A percentile compares a stretch with the other conserved stretches of the same genome.
These are phyloP conservation scores for Drosophila santomea DNA, from an alignment of 1,140 invertebrate genomes.

Conservation along the genomic window DNA sequence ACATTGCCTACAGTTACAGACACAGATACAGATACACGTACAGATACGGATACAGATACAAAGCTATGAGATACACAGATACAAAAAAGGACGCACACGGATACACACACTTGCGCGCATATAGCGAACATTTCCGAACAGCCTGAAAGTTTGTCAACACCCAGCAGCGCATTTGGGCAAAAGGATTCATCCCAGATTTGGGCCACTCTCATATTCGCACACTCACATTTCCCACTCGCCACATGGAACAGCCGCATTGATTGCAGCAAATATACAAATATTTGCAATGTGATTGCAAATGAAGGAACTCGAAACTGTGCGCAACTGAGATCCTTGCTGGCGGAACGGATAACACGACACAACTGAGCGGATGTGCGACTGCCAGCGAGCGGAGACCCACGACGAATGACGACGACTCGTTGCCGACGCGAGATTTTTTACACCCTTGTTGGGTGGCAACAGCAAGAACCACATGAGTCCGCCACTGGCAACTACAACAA, in stretches of 20 bases:
- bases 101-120: slow-evolving; percentile 18
- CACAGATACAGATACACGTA: slow-evolving; percentile 34
- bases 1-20: slow-evolving; percentile 49
- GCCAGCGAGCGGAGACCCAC: slow-evolving; percentile 22
- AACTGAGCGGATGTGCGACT: slow-evolving; percentile 18
- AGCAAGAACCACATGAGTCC: slow-evolving; percentile 6
- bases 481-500: neutral
- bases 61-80: neutral
- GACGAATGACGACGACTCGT: slow-evolving; percentile 30
- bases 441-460: slow-evolving; percentile 24
- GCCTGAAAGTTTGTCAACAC: slow-evolving; percentile 32
- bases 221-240: slow-evolving; percentile 46
- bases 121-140: slow-evolving; percentile 45
- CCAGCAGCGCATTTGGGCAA: neutral
- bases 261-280: slow-evolving; percentile 59
- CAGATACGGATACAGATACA: neutral
- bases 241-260: slow-evolving; percentile 50
- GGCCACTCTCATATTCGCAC: slow-evolving; percentile 37
- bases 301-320: slow-evolving; percentile 11
- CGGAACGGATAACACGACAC: slow-evolving; percentile 20
- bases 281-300: slow-evolving; percentile 20
- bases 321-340: slow-evolving; percentile 20
- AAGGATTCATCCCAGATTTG: slow-evolving; percentile 20
- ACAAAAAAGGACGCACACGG: neutral
- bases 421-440: slow-evolving; percentile 37